phyloP scores from a whole-genome alignment of 1,140 invertebrate species.

The Ctenoplectra terminalis region DNA sequence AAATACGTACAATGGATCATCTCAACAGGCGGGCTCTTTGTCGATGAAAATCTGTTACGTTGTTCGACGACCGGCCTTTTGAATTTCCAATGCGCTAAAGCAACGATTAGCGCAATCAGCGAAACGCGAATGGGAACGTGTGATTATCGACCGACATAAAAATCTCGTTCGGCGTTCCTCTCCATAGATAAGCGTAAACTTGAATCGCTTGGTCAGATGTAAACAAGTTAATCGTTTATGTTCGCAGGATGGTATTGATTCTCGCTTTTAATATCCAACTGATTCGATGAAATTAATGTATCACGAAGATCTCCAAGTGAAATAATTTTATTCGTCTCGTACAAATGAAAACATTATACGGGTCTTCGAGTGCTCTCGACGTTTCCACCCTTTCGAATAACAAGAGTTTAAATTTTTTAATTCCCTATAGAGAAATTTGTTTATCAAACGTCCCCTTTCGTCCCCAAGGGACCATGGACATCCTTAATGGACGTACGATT shows the following conservation, averaged over 20 bases:
- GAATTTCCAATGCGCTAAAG: neutral
- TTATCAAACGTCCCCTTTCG: too few species aligned
- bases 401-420: too few species aligned
- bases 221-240: neutral
- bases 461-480: too few species aligned
- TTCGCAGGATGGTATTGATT: neutral
- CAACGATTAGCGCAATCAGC: slow-evolving; percentile 1
- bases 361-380: too few species aligned
- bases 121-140: neutral
- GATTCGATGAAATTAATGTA: too few species aligned
- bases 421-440: too few species aligned
- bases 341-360: too few species aligned
- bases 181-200: neutral
- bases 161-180: neutral
- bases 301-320: too few species aligned
- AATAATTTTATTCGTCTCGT: too few species aligned
- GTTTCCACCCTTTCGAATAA: too few species aligned
- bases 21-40: slow-evolving; percentile 11
- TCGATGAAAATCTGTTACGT: slow-evolving; percentile 32
- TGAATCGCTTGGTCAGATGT: neutral
- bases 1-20: slow-evolving; percentile 28
- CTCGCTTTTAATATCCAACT: too few species aligned
- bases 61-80: slow-evolving; percentile 31
- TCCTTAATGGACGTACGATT: too few species aligned
- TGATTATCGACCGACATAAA: slow-evolving; percentile 7